Evolutionary conservation across 2,888 invertebrate species (phyloP), one percentile per base, ranked within the genome.

Genomic region (Kryphioiulus occultus): DNA sequence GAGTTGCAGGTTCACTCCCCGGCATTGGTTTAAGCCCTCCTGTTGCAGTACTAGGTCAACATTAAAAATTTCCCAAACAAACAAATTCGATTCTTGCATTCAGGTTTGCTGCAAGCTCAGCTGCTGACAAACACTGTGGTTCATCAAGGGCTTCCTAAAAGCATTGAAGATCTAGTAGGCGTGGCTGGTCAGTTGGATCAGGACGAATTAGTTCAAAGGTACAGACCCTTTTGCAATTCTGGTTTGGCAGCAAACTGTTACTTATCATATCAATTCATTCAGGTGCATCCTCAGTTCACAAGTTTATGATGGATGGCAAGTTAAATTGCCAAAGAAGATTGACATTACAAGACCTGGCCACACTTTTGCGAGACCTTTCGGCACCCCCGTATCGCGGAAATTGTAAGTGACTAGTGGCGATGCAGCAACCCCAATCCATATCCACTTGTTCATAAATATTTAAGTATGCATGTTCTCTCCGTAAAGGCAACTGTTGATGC

Each of bases 291-390:
- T 84, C 26, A 19, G 85, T 12, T 87, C 88, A 9, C 68, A 47
- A n/a, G 42, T 88, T 44, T 88, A 35, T 22, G 89, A 89, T 88
- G 89, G 87, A 1, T 87, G 84, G 35, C 88, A 89, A 59, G 59
- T 35, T 0, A 85, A 30, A 82, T 59, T 89, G 68, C 89, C 89
- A 15, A 89, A 87, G 85, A 47, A 4, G 12, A 68, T 88, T 9
- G 87, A 85, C 35, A 4, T 85, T 10, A 26, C 10, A 3, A 83
- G 17, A 47, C 39, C 53, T 30, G 85, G 87, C 3, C 2, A 15
- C 17, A 39, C 15, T 22, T 19, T 19, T 22, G 5, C 85, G 17
- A 42, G 85, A 83, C 10, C 10, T 30, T 87, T 83, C 19, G 87
- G 87, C 35, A 85, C 39, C 12, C 85, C 85, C 4, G 17, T 10